Conservation (phyloP, 2,113 vertebrate genomes). For the Pomatostomus ruficeps region DNA sequence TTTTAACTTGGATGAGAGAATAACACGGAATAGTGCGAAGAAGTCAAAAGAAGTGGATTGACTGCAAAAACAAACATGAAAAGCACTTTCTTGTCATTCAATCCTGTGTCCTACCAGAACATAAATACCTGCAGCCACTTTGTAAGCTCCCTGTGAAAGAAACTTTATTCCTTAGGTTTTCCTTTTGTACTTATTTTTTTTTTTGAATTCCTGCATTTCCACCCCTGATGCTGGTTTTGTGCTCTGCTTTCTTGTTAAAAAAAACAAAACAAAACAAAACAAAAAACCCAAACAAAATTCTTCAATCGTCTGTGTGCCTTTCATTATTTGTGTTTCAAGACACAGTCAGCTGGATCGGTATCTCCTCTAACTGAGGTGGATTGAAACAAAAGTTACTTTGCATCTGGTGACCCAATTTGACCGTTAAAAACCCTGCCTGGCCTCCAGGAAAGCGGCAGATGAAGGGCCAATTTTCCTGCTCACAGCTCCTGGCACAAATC, state of each 20-base stretch:
- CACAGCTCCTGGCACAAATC: neutral
- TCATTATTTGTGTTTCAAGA: neutral
- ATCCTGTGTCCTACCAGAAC: constrained; percentile 19
- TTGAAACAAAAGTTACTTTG: neutral
- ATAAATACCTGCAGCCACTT: neutral
- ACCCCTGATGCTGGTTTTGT: neutral
- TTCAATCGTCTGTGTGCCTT: neutral
- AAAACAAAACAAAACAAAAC: no score
- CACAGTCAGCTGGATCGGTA: neutral
- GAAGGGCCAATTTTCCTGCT: constrained; percentile 3
- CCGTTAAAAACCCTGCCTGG: neutral
- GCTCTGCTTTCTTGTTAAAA: neutral
- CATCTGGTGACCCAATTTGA: neutral
- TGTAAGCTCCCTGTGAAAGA: neutral
- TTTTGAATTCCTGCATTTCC: neutral
- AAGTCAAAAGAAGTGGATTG: neutral
- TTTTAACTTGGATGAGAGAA: neutral
- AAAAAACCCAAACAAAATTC: neutral
- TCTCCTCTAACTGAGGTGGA: neutral
- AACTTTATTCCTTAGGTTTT: neutral
- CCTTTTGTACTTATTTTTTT: neutral
- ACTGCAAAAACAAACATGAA: neutral
- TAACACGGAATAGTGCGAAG: neutral
- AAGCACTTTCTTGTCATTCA: neutral
- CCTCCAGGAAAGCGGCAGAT: constrained; percentile 15